These are phyloP conservation scores for Sciurus carolinensis DNA, from an alignment of 2,797 vertebrate genomes.

Conservation along the genomic window DNA sequence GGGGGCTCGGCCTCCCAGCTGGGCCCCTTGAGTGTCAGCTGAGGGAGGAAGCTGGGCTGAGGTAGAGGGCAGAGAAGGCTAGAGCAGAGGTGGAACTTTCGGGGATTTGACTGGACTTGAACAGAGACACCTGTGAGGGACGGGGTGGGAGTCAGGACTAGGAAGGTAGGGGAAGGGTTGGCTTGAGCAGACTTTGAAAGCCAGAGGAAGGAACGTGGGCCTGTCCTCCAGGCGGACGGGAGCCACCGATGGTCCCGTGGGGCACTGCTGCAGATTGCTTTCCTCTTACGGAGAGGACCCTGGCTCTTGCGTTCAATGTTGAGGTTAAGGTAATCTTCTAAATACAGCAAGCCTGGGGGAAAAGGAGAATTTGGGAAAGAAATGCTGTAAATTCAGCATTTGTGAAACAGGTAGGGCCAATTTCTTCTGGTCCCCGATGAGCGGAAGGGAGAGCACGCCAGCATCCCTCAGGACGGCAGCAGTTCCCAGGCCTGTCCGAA, in stretches of 20 bases:
- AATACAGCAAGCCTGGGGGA: neutral
- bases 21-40: fast-evolving
- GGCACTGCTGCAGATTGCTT: fast-evolving
- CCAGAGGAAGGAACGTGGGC: neutral
- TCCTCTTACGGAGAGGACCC: neutral
- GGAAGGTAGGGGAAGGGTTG: neutral
- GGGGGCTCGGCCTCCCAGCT: neutral
- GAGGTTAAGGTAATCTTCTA: neutral
- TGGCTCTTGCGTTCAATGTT: neutral
- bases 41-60: neutral
- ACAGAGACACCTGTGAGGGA: neutral
- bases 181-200: neutral
- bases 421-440: neutral
- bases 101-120: neutral
- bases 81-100: neutral
- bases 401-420: neutral
- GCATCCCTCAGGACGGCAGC: neutral
- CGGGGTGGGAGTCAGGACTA: too few species aligned
- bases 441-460: fast-evolving
- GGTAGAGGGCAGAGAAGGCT: neutral
- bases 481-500: too few species aligned
- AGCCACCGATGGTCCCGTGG: too few species aligned
- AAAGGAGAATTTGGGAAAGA: neutral
- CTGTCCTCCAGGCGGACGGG: neutral
- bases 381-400: neutral